A percentile compares a stretch with the other conserved stretches of the same genome.
These are phyloP conservation scores for Ictalurus furcatus DNA, from an alignment of 2,113 vertebrate species.

Conservation along the genomic window DNA sequence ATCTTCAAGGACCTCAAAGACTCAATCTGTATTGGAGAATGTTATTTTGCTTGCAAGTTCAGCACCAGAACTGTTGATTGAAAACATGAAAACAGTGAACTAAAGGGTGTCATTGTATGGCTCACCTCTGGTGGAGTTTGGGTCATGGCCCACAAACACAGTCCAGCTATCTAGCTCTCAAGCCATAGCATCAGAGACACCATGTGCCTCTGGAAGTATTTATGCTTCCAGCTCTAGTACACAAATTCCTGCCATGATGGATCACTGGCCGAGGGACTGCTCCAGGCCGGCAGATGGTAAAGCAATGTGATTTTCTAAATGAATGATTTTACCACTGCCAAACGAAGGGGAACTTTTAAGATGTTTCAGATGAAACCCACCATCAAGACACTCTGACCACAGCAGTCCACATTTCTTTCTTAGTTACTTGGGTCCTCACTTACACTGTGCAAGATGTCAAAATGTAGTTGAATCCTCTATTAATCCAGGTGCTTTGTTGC, in stretches of 20 bases:
- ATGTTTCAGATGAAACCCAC: conserved; percentile 55
- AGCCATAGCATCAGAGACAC: conserved; percentile 16
- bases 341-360: conserved; percentile 19
- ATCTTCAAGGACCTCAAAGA: not conserved
- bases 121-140: conserved; percentile 34
- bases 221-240: conserved; percentile 25
- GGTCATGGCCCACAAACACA: not conserved
- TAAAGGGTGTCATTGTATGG: not conserved
- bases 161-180: conserved; percentile 42
- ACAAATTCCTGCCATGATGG: conserved; percentile 34
- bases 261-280: not conserved
- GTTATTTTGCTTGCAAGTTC: not conserved
- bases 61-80: conserved; percentile 13
- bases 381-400: not conserved
- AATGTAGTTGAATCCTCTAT: conserved; percentile 12
- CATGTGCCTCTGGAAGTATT: conserved; percentile 35
- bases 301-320: conserved; percentile 58
- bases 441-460: not conserved
- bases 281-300: conserved; percentile 69
- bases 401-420: not conserved
- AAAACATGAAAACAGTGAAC: conserved; percentile 7
- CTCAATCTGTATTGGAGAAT: not conserved
- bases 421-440: not conserved
- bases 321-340: conserved; percentile 2
- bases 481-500: not conserved